These are phyloP conservation scores for Albula glossodonta DNA, from an alignment of 2,113 vertebrate species.

Conservation along the genomic window DNA sequence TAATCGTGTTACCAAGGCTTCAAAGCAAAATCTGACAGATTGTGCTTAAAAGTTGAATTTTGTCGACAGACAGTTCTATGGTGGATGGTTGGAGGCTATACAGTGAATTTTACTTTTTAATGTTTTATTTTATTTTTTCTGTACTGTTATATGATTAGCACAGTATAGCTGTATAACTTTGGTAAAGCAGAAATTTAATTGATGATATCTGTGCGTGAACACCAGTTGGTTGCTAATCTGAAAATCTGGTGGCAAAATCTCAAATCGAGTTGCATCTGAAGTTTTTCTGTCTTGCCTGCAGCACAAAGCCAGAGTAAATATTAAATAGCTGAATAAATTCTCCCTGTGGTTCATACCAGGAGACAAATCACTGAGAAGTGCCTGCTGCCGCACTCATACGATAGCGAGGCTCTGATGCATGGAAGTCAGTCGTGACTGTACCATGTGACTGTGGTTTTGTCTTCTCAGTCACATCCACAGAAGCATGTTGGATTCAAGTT, in stretches of 20 bases:
- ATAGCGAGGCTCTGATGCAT: too few species aligned
- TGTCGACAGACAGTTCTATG: background rate
- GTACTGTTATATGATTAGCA: background rate
- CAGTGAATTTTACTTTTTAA: background rate
- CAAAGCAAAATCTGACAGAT: background rate
- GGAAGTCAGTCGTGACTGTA: background rate
- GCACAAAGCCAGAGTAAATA: background rate
- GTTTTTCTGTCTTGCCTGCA: background rate
- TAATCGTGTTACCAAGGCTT: background rate
- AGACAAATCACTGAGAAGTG: background rate
- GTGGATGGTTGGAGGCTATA: too few species aligned
- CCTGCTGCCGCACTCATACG: background rate
- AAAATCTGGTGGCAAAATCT: background rate
- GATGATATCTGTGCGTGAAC: background rate
- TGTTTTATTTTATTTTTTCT: background rate
- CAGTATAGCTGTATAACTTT: background rate
- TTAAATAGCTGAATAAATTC: background rate
- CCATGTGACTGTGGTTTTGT: background rate
- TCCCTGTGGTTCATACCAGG: background rate
- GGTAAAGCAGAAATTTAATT: background rate
- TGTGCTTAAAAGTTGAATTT: background rate
- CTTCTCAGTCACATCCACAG: too few species aligned
- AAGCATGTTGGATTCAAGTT: too few species aligned
- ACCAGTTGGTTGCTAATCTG: background rate
- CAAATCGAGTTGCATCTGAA: background rate